phyloP scores from a whole-genome alignment of 2,888 invertebrate genomes.

The Brachylomia viminalis region DNA sequence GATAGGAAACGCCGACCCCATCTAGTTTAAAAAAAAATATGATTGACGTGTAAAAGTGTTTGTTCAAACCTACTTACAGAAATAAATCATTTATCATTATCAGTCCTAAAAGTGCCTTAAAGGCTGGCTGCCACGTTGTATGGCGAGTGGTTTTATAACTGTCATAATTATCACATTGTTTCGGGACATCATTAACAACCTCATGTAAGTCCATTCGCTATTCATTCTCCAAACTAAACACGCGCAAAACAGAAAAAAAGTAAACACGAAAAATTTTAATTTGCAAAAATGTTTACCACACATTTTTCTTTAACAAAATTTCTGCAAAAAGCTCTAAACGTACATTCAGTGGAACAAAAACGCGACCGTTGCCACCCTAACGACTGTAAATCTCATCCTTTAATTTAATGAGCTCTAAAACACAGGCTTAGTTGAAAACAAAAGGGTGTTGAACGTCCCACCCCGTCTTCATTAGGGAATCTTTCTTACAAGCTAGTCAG shows the following conservation, averaged over 20 bases:
- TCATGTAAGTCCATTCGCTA: slow-evolving; percentile 8
- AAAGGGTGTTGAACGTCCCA: slow-evolving; percentile 80
- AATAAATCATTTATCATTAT: too few species aligned
- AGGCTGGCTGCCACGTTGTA: neutral
- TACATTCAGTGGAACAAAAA: slow-evolving; percentile 70
- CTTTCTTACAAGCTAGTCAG: slow-evolving; percentile 64
- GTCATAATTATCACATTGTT: neutral
- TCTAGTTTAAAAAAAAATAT: too few species aligned
- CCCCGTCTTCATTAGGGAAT: slow-evolving; percentile 80
- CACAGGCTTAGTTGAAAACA: slow-evolving; percentile 84
- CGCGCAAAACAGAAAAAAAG: slow-evolving; percentile 9
- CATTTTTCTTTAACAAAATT: slow-evolving; percentile 49
- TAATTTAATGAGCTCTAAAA: slow-evolving; percentile 89
- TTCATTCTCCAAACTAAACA: slow-evolving; percentile 18
- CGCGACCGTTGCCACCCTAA: slow-evolving; percentile 70
- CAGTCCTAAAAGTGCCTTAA: too few species aligned
- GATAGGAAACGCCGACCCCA: too few species aligned
- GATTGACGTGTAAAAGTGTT: too few species aligned
- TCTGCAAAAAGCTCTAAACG: slow-evolving; percentile 53
- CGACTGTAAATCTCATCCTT: slow-evolving; percentile 83
- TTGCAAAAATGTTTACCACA: slow-evolving; percentile 56
- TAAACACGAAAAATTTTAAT: slow-evolving; percentile 31
- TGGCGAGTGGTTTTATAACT: neutral
- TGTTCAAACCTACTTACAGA: too few species aligned
- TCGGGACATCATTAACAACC: slow-evolving; percentile 6